Base-by-base conservation (phyloP, 1,140 invertebrate genomes). In the Drosophila virilis region DNA sequence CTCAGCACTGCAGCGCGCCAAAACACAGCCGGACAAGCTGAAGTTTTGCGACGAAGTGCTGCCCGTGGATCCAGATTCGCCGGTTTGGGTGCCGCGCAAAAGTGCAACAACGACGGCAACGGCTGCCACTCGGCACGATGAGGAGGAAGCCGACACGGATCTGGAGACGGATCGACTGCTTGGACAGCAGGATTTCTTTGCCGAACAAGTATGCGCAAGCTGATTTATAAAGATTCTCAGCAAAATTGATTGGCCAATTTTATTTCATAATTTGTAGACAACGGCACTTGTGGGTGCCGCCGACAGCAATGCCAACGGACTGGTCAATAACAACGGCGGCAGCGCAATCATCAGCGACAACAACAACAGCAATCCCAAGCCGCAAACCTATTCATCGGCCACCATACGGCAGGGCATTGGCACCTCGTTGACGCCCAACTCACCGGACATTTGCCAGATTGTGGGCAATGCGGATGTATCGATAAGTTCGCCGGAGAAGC, bases 101-200 rank as follows among this genome's bases (percentile, higher is more conserved):
- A 65, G 54, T 9, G 51, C 57, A 1, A 17, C 66, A 2, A n/a
- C 68, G 0, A 54, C 59, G 2, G 32, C 22, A 15, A 45, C 46
- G 1, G 42, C 50, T 1, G 46, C 42, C 22, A 28, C 22, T 17
- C 46, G 76, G 6, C 15, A 51, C 0, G 80, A 89, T 6, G 91
- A 92, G 93, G 96, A 97, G 84, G 96, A 97, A 93, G 96, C 96
- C 4, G 97, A 97, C 79, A 97, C 97, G 0, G 97, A 97, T 92
- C 93, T 97, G 65, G 97, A 98, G 93, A 98, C 97, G 13, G 97
- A 98, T 93, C 93, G 97, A 77, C 93, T 98, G 46, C 94, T 98
- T 15, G 97, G 97, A 6, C 97, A 98, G 91, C 96, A 97, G 92
- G 96, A 96, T 64, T 98, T 97, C 92, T 98, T 96, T 88, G 96